phyloP scores from a whole-genome alignment of 2,797 vertebrate species.

The Sciaenops ocellatus region DNA sequence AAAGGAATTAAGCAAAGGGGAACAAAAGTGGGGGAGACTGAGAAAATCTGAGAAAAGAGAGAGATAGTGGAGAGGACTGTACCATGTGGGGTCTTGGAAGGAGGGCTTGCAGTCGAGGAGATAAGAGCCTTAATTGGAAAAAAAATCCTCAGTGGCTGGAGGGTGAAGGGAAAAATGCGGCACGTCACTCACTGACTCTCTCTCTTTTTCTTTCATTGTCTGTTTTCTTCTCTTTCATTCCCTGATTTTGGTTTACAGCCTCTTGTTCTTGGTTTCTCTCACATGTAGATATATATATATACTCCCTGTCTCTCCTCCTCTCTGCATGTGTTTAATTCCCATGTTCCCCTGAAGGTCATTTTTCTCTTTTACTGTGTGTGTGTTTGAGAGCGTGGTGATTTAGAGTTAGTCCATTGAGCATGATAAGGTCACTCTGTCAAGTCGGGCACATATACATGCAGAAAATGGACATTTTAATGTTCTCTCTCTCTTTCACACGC shows the following conservation, averaged over 20 bases:
- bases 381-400: slow-evolving; percentile 28
- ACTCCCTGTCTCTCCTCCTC: background rate
- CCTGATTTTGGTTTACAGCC: background rate
- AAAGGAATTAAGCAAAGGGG: slow-evolving; percentile 4
- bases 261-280: slow-evolving; percentile 14
- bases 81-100: slow-evolving; percentile 53
- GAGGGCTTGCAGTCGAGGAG: slow-evolving; percentile 47
- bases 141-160: slow-evolving; percentile 45
- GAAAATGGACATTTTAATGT: slow-evolving; percentile 30
- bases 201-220: background rate
- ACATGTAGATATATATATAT: background rate
- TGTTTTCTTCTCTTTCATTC: slow-evolving; percentile 3
- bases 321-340: slow-evolving; percentile 41
- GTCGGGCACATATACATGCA: slow-evolving; percentile 18
- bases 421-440: slow-evolving; percentile 51
- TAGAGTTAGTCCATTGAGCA: slow-evolving; percentile 28
- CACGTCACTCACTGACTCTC: slow-evolving; percentile 17
- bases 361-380: background rate
- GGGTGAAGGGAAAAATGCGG: slow-evolving; percentile 36
- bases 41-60: slow-evolving; percentile 22
- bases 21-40: background rate
- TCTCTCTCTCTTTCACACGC: background rate
- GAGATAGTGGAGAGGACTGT: slow-evolving; percentile 10
- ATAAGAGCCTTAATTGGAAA: slow-evolving; percentile 61
- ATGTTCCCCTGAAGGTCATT: slow-evolving; percentile 65